phyloP scores from a whole-genome alignment of 2,797 vertebrate genomes.

The Trematocara caparti region DNA sequence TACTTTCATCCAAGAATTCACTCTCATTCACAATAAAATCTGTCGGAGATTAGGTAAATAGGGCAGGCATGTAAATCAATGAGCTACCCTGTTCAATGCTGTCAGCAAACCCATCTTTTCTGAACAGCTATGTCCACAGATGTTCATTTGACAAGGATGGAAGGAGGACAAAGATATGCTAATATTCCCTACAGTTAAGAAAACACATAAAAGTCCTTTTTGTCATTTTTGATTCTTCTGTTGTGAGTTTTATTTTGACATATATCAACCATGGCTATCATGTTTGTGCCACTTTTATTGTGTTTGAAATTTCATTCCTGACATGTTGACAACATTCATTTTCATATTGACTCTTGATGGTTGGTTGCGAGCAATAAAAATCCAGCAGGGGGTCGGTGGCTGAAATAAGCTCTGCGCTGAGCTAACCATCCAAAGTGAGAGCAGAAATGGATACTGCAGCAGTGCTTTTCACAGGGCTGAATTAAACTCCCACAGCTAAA shows the following conservation, averaged over 20 bases:
- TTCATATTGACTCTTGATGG: constrained; percentile 43
- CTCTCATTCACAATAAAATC: neutral
- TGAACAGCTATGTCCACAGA: neutral
- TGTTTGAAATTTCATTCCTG: constrained; percentile 38
- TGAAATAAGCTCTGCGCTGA: constrained; percentile 22
- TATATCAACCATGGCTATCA: constrained; percentile 30
- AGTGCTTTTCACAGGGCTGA: constrained; percentile 11
- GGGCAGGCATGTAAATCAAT: neutral
- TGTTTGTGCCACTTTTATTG: constrained; percentile 27
- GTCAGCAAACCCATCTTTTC: neutral
- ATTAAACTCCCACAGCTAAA: neutral
- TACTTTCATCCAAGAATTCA: neutral
- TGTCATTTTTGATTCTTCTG: constrained; percentile 8
- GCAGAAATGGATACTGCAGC: constrained; percentile 28
- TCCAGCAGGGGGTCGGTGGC: constrained; percentile 10
- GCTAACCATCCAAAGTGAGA: constrained; percentile 31
- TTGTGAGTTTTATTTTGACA: constrained; percentile 35
- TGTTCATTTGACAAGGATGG: neutral
- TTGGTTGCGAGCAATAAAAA: constrained; percentile 46
- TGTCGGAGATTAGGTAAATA: neutral
- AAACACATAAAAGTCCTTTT: constrained; percentile 14
- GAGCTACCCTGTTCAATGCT: neutral
- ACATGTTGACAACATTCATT: constrained; percentile 42
- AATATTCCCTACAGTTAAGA: neutral
- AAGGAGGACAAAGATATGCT: constrained; percentile 4